phyloP scores from a whole-genome alignment of 2,113 vertebrate species.

The Scatophagus argus region DNA sequence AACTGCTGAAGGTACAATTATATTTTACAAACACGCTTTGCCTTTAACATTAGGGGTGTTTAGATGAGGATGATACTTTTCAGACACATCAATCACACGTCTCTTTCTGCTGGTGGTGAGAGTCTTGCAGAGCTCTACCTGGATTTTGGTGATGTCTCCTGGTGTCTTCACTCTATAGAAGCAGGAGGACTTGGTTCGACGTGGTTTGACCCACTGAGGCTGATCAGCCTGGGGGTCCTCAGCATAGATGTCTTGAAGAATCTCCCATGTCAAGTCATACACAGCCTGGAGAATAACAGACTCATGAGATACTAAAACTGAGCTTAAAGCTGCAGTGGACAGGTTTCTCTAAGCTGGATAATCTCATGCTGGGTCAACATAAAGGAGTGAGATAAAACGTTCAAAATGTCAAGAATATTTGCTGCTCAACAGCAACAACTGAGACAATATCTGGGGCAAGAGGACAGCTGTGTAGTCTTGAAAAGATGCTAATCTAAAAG shows the following conservation, averaged over 20 bases:
- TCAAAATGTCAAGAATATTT: not conserved
- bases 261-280: constrained; percentile 95
- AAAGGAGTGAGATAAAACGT: not conserved
- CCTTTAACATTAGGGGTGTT: not conserved
- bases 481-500: not conserved
- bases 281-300: constrained; percentile 84
- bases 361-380: not conserved
- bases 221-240: constrained; percentile 92
- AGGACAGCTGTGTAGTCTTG: not conserved
- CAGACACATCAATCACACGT: not conserved
- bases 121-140: constrained; percentile 78
- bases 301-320: not conserved
- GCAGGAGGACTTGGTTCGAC: constrained; percentile 85
- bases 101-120: not conserved
- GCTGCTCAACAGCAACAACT: not conserved
- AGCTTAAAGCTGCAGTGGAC: not conserved
- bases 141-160: constrained; percentile 87
- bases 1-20: not conserved
- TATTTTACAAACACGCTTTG: not conserved
- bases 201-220: constrained; percentile 93
- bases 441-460: not conserved
- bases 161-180: constrained; percentile 89
- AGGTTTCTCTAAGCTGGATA: not conserved
- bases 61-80: too few species aligned
- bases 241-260: constrained; percentile 93